A percentile compares a stretch with the other conserved stretches of the same genome.
These are phyloP conservation scores for Neoarius graeffei DNA, from an alignment of 2,113 vertebrate genomes.

Conservation along the genomic window DNA sequence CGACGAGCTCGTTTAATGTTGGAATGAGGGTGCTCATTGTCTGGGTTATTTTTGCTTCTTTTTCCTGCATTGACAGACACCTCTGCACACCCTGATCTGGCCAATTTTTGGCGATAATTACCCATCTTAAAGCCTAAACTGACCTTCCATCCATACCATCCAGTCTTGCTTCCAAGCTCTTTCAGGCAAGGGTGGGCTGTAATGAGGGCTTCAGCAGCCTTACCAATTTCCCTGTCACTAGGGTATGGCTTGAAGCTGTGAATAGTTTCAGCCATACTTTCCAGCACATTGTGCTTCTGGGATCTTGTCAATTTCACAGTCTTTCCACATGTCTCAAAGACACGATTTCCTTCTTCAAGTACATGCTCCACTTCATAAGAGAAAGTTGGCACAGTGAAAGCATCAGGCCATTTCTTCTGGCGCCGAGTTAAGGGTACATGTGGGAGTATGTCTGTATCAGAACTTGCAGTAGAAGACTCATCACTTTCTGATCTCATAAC, in stretches of 20 bases:
- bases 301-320: slow-evolving; percentile 7
- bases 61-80: slow-evolving; percentile 39
- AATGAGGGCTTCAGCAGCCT: slow-evolving; percentile 41
- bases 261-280: slow-evolving; percentile 23
- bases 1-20: slow-evolving; percentile 40
- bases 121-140: slow-evolving; percentile 49
- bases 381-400: slow-evolving; percentile 38
- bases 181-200: slow-evolving; percentile 44
- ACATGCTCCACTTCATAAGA: slow-evolving; percentile 36
- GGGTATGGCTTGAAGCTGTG: slow-evolving; percentile 39
- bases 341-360: not conserved
- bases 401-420: slow-evolving; percentile 39
- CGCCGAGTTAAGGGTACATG: slow-evolving; percentile 6
- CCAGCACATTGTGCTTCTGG: slow-evolving; percentile 37
- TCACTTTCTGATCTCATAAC: not conserved
- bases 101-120: slow-evolving; percentile 28
- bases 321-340: slow-evolving; percentile 25
- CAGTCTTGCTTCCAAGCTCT: slow-evolving; percentile 38
- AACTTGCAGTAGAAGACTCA: not conserved
- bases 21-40: slow-evolving; percentile 6
- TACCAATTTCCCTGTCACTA: slow-evolving; percentile 11
- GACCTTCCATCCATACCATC: slow-evolving; percentile 46
- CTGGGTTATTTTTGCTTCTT: slow-evolving; percentile 27
- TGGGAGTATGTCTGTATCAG: slow-evolving; percentile 14
- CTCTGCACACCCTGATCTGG: slow-evolving; percentile 34